Conservation (phyloP, 2,888 invertebrate species). For the Platynereis dumerilii region DNA sequence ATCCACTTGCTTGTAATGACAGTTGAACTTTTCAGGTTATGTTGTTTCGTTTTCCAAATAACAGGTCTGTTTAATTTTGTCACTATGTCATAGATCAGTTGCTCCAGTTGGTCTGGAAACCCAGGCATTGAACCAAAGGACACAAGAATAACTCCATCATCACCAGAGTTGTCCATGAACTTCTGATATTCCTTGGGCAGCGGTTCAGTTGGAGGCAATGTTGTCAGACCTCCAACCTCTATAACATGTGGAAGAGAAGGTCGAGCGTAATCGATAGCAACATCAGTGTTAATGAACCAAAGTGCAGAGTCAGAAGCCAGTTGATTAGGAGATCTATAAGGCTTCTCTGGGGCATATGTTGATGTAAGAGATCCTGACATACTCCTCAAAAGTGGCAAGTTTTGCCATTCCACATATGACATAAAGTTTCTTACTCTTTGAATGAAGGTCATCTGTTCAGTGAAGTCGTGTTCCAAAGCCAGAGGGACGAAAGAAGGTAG, state of each 20-base stretch:
- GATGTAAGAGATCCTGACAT: not conserved
- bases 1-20: conserved; percentile 38
- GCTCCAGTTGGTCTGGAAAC: conserved; percentile 20
- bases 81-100: not conserved
- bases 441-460: no score
- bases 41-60: not conserved
- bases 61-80: not conserved
- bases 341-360: conserved; percentile 6
- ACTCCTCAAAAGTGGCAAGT: not conserved
- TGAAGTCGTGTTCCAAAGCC: no score
- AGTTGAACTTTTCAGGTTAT: no score
- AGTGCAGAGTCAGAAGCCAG: no score
- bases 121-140: conserved; percentile 41
- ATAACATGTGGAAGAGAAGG: no score
- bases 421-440: no score
- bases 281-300: no score
- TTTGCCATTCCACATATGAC: not conserved
- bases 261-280: no score
- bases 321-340: not conserved
- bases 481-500: conserved; percentile 9
- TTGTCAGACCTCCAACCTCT: conserved; percentile 37
- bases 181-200: conserved; percentile 28
- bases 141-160: conserved; percentile 38
- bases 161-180: conserved; percentile 34
- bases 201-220: conserved; percentile 26